Conservation (phyloP, 2,888 invertebrate genomes). For the Orchesellides sinensis region DNA sequence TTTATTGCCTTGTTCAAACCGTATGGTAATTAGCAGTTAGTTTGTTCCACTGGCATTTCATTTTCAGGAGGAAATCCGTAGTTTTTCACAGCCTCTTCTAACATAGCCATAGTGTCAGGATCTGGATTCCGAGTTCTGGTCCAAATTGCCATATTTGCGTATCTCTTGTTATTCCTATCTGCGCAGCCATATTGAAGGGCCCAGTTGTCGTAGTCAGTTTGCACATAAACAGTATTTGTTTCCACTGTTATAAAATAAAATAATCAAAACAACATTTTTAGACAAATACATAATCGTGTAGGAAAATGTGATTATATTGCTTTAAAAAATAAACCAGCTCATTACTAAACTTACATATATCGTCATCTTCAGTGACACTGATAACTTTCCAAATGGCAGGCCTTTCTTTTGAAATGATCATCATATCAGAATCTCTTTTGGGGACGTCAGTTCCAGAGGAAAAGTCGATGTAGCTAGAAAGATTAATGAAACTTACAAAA, state of each 20-base stretch:
- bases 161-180: neutral
- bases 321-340: neutral
- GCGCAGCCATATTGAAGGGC: neutral
- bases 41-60: no score
- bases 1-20: no score
- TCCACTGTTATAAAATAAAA: neutral
- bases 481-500: no score
- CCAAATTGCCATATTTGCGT: neutral
- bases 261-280: neutral
- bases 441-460: neutral
- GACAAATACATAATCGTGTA: neutral
- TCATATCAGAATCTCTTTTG: neutral
- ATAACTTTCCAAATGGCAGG: neutral
- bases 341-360: no score
- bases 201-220: constrained; percentile 8
- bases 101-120: neutral
- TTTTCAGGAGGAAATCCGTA: neutral
- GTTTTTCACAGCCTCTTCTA: neutral
- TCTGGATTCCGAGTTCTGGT: neutral
- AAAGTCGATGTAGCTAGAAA: no score
- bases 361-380: neutral
- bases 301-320: neutral
- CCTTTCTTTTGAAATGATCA: neutral
- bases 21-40: neutral
- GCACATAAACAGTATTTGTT: neutral